Base-by-base conservation (phyloP, 2,113 vertebrate species). In the Dryoscopus gambensis region DNA sequence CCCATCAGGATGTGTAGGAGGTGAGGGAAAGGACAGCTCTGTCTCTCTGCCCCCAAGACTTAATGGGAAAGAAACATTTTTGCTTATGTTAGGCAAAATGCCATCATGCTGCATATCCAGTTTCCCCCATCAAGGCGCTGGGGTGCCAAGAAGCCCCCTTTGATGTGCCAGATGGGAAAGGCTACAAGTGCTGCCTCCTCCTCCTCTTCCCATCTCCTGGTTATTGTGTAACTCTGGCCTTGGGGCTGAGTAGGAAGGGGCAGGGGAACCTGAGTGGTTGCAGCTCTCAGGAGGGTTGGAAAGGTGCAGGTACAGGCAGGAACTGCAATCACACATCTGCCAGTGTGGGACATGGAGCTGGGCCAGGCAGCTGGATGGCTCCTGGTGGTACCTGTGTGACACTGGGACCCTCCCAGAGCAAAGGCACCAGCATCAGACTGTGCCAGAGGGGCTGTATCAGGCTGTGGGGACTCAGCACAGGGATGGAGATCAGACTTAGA, bases 381-480 rank as follows among this genome's bases (percentile, higher is more conserved):
- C 27, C 47, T 31, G n/a, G 46, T 16, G 33, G 14, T 5, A 37
- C 27, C 81, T 27, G 9, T 3, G 19, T 33, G 60, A 21, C 2
- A 20, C 33, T 3, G 10, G 74, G 33, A 40, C 35, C 44, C 24
- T 68, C 31, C 63, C 2, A 5, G n/a, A 57, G 69, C 63, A 63
- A 46, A 42, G 42, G 47, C n/a, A 44, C 19, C 46, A 33, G 63
- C 13, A 13, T 15, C 30, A 22, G 35, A 15, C 27, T 28, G 28
- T 5, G 15, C 55, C 63, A 35, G 55, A 52, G 9, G 15, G 52
- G 64, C 31, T 47, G 18, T n/a, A 13, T 4, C 0, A 1, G 9
- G 3, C 8, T 25, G 37, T 2, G 2, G 62, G 30, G 20, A 7
- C 39, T 70, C 7, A 7, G 50, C n/a, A 20, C 18, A 5, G 37